Evolutionary conservation across 2,797 vertebrate genomes (phyloP), one percentile per base, ranked within the genome.

Genomic region (Acipenser transmontanus): DNA sequence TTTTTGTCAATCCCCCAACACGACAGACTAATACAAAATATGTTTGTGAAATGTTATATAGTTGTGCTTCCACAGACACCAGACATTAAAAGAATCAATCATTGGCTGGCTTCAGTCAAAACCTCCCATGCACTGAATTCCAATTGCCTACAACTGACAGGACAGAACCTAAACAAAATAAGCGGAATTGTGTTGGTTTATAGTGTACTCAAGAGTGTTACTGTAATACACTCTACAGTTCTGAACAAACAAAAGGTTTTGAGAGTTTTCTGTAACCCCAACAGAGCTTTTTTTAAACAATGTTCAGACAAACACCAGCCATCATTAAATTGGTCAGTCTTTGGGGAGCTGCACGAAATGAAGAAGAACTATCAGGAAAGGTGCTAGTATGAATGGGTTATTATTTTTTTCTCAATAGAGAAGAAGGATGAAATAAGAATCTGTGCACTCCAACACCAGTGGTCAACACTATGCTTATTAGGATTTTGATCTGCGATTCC

Each of bases 321-420:
- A 57, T 57, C 11, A 57, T 57, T 57, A 57, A 57, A 14, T 57
- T n/a, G 54, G 54, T 57, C 54, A 57, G 54, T 57, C 54, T 57
- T 57, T 57, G 54, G 12, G 54, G 54, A n/a, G 14, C 12, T 57
- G 13, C 13, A 57, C 13, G 54, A 57, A 13, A 57, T 57, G 54
- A 7, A 57, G 54, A 57, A n/a, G 54, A 6, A 57, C 12, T 57
- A 11, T 57, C 54, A 11, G 7, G 54, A 57, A 57, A 57, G 54
- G 12, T 57, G 12, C 5, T 57, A 57, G 54, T 7, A 57, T 57
- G 54, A 57, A 57, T 57, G 34, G 4, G 12, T 57, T 57, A 57
- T n/a, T 57, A 5, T 57, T 57, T 57, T 57, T 11, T 57, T 57
- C 12, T 57, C 11, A 57, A 57, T 57, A 57, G 6, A 57, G 9